Evolutionary conservation across 2,113 vertebrate species (phyloP).

Genomic region (Gracilinanus agilis): DNA sequence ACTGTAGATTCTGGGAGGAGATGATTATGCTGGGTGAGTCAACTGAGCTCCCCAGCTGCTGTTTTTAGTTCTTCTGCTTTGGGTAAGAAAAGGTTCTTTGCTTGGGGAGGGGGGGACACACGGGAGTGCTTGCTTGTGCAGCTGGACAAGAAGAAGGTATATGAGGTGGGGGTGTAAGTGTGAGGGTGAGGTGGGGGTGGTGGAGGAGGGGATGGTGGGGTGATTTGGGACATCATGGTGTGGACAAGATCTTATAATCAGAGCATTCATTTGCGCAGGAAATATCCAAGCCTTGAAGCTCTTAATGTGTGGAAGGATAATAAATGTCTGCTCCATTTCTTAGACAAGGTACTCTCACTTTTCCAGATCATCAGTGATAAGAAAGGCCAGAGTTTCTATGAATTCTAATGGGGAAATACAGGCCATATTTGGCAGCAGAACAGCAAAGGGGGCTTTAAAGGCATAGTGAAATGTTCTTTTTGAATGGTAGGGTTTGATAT

Average conservation of each 20-base stretch:
- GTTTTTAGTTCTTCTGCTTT: slow-evolving; percentile 72
- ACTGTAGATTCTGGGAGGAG: slow-evolving; percentile 77
- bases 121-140: slow-evolving; percentile 7
- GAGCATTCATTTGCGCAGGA: background rate
- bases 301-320: slow-evolving; percentile 18
- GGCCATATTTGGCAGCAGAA: background rate
- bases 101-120: slow-evolving; percentile 15
- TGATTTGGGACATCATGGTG: background rate
- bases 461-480: background rate
- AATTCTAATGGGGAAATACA: background rate
- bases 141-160: slow-evolving; percentile 50
- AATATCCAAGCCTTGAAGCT: background rate
- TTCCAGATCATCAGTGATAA: background rate
- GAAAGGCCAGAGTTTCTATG: background rate
- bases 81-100: slow-evolving; percentile 61
- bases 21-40: slow-evolving; percentile 77
- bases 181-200: too few relatives aligned
- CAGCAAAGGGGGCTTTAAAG: background rate
- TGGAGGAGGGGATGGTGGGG: too few relatives aligned
- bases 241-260: background rate
- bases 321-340: background rate
- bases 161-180: background rate
- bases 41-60: slow-evolving; percentile 73
- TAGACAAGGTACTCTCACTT: background rate
- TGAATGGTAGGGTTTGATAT: background rate